Conservation (phyloP, 2,797 vertebrate genomes). For the Thaleichthys pacificus region DNA sequence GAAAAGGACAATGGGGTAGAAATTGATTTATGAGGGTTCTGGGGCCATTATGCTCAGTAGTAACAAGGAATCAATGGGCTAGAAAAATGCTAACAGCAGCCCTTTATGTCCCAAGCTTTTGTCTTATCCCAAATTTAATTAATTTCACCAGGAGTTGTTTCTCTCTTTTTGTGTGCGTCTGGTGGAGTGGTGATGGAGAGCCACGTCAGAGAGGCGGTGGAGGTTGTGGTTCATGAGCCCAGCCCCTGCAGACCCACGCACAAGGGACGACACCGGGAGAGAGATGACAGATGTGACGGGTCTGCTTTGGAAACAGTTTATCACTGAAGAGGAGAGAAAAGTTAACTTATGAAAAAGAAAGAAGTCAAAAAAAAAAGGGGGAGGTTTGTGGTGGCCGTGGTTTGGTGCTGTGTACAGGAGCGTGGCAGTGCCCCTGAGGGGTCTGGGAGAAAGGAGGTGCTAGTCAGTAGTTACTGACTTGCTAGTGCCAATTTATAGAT, state of each 20-base stretch:
- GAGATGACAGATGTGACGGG: constrained; percentile 58
- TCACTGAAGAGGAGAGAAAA: constrained; percentile 27
- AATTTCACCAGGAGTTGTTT: constrained; percentile 58
- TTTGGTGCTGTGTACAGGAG: background rate
- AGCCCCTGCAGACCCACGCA: constrained; percentile 26
- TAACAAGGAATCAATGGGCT: constrained; percentile 86
- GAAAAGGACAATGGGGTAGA: constrained; percentile 79
- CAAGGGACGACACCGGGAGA: constrained; percentile 40
- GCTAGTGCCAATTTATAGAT: constrained; percentile 29
- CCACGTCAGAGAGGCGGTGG: constrained; percentile 50
- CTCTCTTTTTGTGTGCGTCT: constrained; percentile 44
- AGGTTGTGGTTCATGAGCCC: constrained; percentile 48
- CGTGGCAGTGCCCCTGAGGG: background rate
- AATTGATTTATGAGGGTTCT: constrained; percentile 83
- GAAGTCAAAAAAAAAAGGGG: background rate
- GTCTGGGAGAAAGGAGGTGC: background rate
- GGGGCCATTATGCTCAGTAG: constrained; percentile 81
- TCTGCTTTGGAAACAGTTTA: constrained; percentile 50
- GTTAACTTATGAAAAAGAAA: constrained; percentile 19
- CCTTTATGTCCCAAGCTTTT: constrained; percentile 65
- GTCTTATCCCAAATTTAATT: constrained; percentile 78
- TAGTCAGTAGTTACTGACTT: constrained; percentile 15
- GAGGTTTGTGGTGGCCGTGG: background rate
- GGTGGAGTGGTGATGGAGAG: constrained; percentile 65
- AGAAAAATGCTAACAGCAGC: constrained; percentile 87